These are phyloP conservation scores for Trissoscelio sp. DNA, from an alignment of 2,888 invertebrate genomes.

Conservation along the genomic window DNA sequence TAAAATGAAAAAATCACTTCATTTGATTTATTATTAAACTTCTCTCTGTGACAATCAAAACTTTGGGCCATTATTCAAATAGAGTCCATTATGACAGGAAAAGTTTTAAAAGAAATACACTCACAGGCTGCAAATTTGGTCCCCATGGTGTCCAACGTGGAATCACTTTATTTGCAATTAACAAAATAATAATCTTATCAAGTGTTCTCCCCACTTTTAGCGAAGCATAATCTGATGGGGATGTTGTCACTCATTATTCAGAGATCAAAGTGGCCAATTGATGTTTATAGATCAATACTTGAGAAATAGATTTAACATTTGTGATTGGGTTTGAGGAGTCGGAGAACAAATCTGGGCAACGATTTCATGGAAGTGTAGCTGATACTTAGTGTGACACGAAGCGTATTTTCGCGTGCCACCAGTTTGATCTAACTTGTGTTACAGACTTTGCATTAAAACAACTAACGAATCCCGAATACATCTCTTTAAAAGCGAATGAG, in stretches of 20 bases:
- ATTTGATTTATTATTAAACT: constrained; percentile 16
- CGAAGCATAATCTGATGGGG: constrained; percentile 1
- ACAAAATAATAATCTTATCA: constrained; percentile 22
- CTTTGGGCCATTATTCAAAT: constrained; percentile 36
- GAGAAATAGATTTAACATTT: constrained; percentile 33
- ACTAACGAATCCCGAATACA: constrained; percentile 45
- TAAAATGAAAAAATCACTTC: neutral
- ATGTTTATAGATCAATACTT: constrained; percentile 63
- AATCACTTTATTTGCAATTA: constrained; percentile 33
- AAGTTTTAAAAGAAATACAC: constrained; percentile 44
- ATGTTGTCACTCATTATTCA: constrained; percentile 43
- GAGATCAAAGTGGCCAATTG: constrained; percentile 54
- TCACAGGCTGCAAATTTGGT: constrained; percentile 68
- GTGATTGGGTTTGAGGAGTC: neutral
- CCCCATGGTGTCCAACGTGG: constrained; percentile 50
- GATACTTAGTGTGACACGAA: neutral
- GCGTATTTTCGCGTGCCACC: neutral
- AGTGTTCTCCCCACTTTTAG: constrained; percentile 14
- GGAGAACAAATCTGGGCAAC: neutral
- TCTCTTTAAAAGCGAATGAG: constrained; percentile 66
- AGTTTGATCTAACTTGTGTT: constrained; percentile 9
- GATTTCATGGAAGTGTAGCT: neutral
- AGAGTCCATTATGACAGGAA: constrained; percentile 18
- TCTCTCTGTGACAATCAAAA: constrained; percentile 2
- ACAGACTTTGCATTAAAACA: constrained; percentile 24